These are phyloP conservation scores for Malachius bipustulatus DNA, from an alignment of 2,888 invertebrate genomes.

Conservation along the genomic window DNA sequence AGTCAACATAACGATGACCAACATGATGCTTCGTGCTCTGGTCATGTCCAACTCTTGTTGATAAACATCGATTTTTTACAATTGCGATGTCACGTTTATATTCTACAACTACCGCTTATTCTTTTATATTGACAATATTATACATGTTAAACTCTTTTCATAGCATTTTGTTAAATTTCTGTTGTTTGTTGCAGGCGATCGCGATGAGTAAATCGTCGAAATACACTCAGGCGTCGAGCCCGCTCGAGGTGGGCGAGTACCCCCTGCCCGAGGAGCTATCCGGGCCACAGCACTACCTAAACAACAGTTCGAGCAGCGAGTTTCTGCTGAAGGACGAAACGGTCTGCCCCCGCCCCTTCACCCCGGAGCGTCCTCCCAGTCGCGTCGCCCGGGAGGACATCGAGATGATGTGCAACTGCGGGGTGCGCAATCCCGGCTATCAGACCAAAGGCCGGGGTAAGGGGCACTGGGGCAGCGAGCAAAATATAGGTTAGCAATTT, in stretches of 20 bases:
- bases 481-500: no score
- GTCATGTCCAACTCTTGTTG: no score
- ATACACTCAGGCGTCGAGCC: slow-evolving; percentile 32
- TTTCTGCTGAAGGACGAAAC: slow-evolving; percentile 26
- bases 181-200: no score
- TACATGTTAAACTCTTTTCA: no score
- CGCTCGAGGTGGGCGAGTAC: slow-evolving; percentile 32
- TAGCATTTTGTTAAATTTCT: no score
- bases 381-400: slow-evolving; percentile 25
- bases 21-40: no score
- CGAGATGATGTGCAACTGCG: slow-evolving; percentile 32
- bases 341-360: slow-evolving; percentile 23
- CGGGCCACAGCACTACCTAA: slow-evolving; percentile 21
- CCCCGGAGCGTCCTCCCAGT: slow-evolving; percentile 29
- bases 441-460: slow-evolving; percentile 24
- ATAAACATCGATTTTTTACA: no score
- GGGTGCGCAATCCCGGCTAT: slow-evolving; percentile 23
- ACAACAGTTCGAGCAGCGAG: slow-evolving; percentile 29
- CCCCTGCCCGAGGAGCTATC: slow-evolving; percentile 31
- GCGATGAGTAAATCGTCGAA: slow-evolving; percentile 36
- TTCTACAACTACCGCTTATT: no score
- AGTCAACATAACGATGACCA: no score
- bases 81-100: no score
- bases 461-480: slow-evolving; percentile 26
- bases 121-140: no score